Percentiles rank a stretch among this genome's conserved stretches.
phyloP scores from a whole-genome alignment of 64 coral and sea anemone genomes.

The Actinia equina region DNA sequence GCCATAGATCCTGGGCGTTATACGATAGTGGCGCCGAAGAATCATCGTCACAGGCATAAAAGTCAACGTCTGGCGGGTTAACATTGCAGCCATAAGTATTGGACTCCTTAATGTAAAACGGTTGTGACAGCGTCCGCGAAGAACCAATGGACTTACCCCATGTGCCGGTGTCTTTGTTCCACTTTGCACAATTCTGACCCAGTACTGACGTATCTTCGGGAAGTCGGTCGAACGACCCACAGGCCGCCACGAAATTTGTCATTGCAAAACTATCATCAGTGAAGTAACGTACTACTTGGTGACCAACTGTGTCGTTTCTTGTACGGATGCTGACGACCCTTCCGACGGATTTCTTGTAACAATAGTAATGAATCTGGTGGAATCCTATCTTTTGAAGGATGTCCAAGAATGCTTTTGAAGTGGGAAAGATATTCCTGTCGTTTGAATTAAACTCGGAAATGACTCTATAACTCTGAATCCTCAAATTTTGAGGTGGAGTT shows the following conservation, averaged over 20 bases:
- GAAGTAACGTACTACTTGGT: background rate
- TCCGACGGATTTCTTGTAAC: background rate
- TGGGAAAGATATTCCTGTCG: background rate
- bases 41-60: background rate
- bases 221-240: background rate
- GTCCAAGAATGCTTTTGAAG: background rate
- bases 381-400: background rate
- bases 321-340: background rate
- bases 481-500: background rate
- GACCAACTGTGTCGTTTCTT: background rate
- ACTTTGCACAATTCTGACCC: background rate
- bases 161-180: background rate
- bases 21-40: background rate
- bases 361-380: slow-evolving; percentile 6
- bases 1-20: background rate
- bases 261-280: background rate
- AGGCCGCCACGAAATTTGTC: background rate
- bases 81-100: background rate
- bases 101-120: background rate
- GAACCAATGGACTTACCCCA: background rate
- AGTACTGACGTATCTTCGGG: background rate
- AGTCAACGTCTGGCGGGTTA: background rate
- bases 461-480: background rate
- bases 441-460: background rate
- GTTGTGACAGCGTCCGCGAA: background rate